These are phyloP conservation scores for Drosophila micromelanica DNA, from an alignment of 1,140 invertebrate species.

Conservation along the genomic window DNA sequence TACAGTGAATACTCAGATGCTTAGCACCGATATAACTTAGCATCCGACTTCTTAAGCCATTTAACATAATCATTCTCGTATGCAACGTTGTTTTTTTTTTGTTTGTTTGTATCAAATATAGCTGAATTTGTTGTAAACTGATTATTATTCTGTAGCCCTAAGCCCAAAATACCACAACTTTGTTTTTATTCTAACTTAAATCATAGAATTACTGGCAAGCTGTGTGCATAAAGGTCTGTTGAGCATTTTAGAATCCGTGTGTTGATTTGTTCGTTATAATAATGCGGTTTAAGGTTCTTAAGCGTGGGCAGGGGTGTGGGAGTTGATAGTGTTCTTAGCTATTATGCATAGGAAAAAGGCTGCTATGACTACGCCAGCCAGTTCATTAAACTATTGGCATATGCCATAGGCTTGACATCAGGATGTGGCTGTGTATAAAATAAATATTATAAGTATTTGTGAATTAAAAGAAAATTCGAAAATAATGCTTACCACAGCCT, in stretches of 20 bases:
- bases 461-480: not conserved
- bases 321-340: conserved; percentile 64
- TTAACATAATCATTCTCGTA: conserved; percentile 57
- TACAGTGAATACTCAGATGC: conserved; percentile 68
- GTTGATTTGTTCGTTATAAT: conserved; percentile 28
- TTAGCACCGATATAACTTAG: conserved; percentile 75
- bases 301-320: conserved; percentile 55
- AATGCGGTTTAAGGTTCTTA: conserved; percentile 60
- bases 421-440: conserved; percentile 93
- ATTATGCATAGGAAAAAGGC: conserved; percentile 49
- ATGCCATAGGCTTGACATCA: conserved; percentile 98
- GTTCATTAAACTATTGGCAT: conserved; percentile 90
- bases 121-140: conserved; percentile 66
- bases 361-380: conserved; percentile 76
- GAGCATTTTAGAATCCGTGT: conserved; percentile 40
- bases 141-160: conserved; percentile 43
- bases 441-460: conserved; percentile 1
- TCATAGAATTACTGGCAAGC: conserved; percentile 20
- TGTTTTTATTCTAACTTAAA: conserved; percentile 20
- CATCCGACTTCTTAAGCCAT: conserved; percentile 79
- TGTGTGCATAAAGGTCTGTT: conserved; percentile 33
- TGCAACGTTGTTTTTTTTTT: conserved; percentile 18
- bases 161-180: conserved; percentile 25
- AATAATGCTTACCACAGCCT: conserved; percentile 89
- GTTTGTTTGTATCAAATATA: conserved; percentile 78